phyloP scores from a whole-genome alignment of 2,113 vertebrate species.

The Ramphastos sulfuratus region DNA sequence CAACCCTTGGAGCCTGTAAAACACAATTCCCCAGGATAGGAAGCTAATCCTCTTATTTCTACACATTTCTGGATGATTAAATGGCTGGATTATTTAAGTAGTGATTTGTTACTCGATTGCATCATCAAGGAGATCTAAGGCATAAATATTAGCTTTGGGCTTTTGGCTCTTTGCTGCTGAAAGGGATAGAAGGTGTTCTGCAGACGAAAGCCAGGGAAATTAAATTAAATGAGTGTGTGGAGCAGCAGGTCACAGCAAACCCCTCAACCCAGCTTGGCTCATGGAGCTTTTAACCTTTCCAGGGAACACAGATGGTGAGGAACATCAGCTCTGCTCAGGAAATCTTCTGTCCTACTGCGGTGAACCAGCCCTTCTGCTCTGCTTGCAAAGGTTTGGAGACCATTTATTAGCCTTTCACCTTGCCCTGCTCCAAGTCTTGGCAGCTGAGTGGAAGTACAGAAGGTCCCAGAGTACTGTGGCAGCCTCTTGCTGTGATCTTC shows the following conservation, averaged over 20 bases:
- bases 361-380: not conserved
- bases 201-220: conserved; percentile 14
- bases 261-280: not conserved
- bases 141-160: conserved; percentile 34
- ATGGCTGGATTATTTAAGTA: conserved; percentile 44
- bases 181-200: conserved; percentile 27
- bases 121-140: conserved; percentile 31
- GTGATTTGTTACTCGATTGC: conserved; percentile 34
- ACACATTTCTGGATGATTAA: conserved; percentile 54
- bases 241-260: not conserved
- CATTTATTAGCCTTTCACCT: not conserved
- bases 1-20: not conserved
- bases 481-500: not conserved
- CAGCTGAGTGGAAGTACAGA: not conserved
- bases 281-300: not conserved
- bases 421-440: rapidly evolving
- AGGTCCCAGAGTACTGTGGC: rapidly evolving
- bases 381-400: rapidly evolving
- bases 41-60: conserved; percentile 50
- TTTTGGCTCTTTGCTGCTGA: not conserved
- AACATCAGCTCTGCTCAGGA: not conserved
- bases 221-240: not conserved
- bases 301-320: rapidly evolving
- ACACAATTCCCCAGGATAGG: not conserved
- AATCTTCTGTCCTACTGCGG: rapidly evolving